Evolutionary conservation across 1,140 invertebrate species (phyloP).

Genomic region (Campoletis sonorensis): DNA sequence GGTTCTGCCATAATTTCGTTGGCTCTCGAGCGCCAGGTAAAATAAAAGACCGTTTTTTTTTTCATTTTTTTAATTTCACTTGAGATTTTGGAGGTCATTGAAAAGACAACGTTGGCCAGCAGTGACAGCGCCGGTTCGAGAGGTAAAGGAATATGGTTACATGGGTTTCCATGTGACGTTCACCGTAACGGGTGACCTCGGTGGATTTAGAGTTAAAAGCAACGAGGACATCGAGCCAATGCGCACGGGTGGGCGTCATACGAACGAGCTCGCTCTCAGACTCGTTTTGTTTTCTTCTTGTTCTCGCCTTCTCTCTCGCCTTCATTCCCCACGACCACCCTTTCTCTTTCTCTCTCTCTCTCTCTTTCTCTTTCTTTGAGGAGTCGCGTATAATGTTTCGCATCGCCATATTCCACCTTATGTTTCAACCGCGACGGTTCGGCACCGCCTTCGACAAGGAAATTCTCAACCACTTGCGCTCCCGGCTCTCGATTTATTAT

Average conservation of each 20-base stretch:
- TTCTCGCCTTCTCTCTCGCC: neutral
- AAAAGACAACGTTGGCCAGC: neutral
- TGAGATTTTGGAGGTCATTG: neutral
- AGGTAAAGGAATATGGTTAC: neutral
- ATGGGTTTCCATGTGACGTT: neutral
- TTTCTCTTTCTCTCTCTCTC: too few species aligned
- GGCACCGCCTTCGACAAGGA: neutral
- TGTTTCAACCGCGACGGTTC: slow-evolving; percentile 6
- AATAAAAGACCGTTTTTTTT: too few species aligned
- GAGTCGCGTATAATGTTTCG: neutral
- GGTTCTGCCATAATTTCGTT: too few species aligned
- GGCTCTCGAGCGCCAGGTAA: too few species aligned
- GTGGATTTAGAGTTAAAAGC: slow-evolving; percentile 55
- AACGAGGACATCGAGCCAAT: slow-evolving; percentile 57
- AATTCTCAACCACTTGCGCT: neutral
- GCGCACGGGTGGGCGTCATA: slow-evolving; percentile 57
- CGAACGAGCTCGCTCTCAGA: slow-evolving; percentile 10
- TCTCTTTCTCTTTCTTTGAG: neutral
- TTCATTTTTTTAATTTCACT: neutral
- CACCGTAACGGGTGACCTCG: slow-evolving; percentile 65
- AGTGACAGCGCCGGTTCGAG: neutral
- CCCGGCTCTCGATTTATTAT: neutral
- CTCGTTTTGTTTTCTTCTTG: slow-evolving; percentile 55
- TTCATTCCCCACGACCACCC: neutral
- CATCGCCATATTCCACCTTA: slow-evolving; percentile 7